Percentiles rank a stretch among this genome's conserved stretches.
Evolutionary conservation across 2,888 invertebrate genomes (phyloP).

Genomic region (Drosophila affinis): DNA sequence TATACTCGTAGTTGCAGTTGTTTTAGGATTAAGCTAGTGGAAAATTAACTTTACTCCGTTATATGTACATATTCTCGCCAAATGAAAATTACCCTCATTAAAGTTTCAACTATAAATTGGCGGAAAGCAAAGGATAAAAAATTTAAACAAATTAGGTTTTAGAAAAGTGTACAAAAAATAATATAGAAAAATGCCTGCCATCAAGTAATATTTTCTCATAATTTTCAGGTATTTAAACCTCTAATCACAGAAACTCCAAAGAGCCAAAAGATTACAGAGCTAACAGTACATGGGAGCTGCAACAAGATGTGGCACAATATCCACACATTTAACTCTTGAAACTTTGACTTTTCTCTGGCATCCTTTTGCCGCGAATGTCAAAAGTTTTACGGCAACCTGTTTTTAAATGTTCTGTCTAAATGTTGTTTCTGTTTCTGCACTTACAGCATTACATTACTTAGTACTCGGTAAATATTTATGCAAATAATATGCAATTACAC

Average conservation of each 20-base stretch:
- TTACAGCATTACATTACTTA: slow-evolving; percentile 29
- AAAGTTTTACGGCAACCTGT: slow-evolving; percentile 52
- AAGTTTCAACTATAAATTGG: not conserved
- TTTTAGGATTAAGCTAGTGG: too few relatives aligned
- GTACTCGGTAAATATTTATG: slow-evolving; percentile 65
- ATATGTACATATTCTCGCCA: not conserved
- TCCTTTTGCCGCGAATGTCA: slow-evolving; percentile 34
- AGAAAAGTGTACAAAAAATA: not conserved
- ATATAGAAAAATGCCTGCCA: too few relatives aligned
- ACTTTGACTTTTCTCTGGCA: slow-evolving; percentile 24
- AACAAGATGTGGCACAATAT: not conserved
- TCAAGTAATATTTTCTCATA: too few relatives aligned
- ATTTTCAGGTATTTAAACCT: not conserved
- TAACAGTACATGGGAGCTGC: too few relatives aligned
- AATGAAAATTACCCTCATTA: not conserved
- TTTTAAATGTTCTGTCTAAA: slow-evolving; percentile 45
- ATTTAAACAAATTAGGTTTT: too few relatives aligned
- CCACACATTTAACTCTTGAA: slow-evolving; percentile 13
- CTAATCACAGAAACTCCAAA: not conserved
- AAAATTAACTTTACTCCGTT: not conserved
- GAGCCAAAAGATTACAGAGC: not conserved
- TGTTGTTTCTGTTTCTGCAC: slow-evolving; percentile 18
- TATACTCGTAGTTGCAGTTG: not conserved
- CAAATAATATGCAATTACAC: slow-evolving; percentile 76
- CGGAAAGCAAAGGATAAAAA: not conserved